A percentile compares a stretch with the other conserved stretches of the same genome.
phyloP scores from a whole-genome alignment of 2,113 vertebrate genomes.

The Alexandromys fortis region DNA sequence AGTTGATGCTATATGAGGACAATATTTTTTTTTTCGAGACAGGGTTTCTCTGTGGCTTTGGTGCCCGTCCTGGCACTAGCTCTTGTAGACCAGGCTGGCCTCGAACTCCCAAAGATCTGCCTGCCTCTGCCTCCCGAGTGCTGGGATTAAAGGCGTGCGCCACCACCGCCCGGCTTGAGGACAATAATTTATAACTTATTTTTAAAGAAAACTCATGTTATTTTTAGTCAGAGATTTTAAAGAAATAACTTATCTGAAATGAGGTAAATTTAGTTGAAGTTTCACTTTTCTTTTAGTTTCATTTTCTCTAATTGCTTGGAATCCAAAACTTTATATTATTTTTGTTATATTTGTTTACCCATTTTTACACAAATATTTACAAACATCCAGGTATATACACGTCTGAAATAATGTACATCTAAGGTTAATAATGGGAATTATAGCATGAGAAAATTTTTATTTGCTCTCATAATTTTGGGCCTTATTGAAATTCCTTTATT shows the following conservation, averaged over 20 bases:
- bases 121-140: no score
- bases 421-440: constrained; percentile 10
- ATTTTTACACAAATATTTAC: constrained; percentile 48
- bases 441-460: constrained; percentile 29
- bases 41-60: no score
- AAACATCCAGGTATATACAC: neutral
- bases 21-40: neutral
- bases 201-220: neutral
- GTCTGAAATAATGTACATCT: neutral
- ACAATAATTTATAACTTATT: neutral
- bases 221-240: neutral
- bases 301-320: constrained; percentile 3
- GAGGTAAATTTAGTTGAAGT: constrained; percentile 11
- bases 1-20: neutral
- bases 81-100: no score
- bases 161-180: neutral
- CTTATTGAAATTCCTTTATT: constrained; percentile 28
- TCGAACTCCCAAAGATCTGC: no score
- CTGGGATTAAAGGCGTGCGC: no score
- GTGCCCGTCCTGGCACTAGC: no score
- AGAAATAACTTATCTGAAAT: constrained; percentile 50
- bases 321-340: constrained; percentile 19
- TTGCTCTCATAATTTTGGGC: constrained; percentile 7
- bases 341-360: constrained; percentile 7
- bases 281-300: neutral